Percentiles rank a stretch among this genome's conserved stretches.
phyloP scores from a whole-genome alignment of 1,140 invertebrate genomes.

The Pararge aegeria region DNA sequence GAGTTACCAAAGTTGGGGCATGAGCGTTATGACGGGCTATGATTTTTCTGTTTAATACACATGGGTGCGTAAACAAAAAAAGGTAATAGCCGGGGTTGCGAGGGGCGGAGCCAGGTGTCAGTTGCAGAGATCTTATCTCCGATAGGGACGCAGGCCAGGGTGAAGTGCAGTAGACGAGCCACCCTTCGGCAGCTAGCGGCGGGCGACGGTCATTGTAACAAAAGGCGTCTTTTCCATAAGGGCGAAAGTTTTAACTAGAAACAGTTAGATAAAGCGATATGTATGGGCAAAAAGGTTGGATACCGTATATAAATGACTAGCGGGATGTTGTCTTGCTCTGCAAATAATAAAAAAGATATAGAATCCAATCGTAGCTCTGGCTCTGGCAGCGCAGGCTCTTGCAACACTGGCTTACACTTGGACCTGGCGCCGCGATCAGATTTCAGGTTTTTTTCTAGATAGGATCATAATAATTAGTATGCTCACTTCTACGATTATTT shows the following conservation, averaged over 20 bases:
- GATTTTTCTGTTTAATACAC: constrained; percentile 39
- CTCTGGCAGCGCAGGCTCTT: too few relatives aligned
- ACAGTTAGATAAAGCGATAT: background rate
- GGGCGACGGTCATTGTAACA: background rate
- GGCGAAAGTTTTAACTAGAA: background rate
- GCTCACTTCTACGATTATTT: too few relatives aligned
- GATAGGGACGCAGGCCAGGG: constrained; percentile 31
- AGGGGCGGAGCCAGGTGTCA: constrained; percentile 72
- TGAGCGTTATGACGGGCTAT: constrained; percentile 22
- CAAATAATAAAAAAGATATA: too few relatives aligned
- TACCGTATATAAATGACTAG: too few relatives aligned
- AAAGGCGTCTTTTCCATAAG: background rate
- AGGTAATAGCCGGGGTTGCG: constrained; percentile 48
- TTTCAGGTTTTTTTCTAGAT: too few relatives aligned
- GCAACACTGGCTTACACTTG: too few relatives aligned
- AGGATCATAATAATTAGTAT: too few relatives aligned
- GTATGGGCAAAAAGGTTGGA: too few relatives aligned
- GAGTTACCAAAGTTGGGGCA: constrained; percentile 10
- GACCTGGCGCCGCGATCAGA: too few relatives aligned
- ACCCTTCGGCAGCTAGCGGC: constrained; percentile 13
- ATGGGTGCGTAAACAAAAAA: constrained; percentile 47
- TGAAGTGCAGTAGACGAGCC: background rate
- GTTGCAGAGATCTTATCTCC: constrained; percentile 68
- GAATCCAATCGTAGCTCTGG: too few relatives aligned
- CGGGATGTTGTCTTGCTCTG: too few relatives aligned